Evolutionary conservation across 2,113 vertebrate genomes (phyloP), one percentile per base, ranked within the genome.

Genomic region (Scophthalmus maximus): DNA sequence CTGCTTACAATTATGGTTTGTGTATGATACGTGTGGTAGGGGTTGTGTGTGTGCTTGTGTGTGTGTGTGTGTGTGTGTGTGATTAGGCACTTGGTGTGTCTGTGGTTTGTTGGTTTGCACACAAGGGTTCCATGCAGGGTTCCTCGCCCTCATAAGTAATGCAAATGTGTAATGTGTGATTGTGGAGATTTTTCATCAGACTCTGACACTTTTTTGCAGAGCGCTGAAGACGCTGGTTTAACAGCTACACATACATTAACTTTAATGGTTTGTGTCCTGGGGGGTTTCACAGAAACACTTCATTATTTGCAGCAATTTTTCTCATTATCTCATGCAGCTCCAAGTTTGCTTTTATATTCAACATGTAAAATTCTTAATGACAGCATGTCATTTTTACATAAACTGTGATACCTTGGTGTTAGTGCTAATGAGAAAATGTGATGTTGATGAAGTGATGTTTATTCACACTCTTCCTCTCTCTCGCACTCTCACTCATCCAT

Each of bases 161-260:
- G 36, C 36, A 14, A 2, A 6, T n/a, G 42, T 49, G 46, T 4
- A 20, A 23, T 23, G 46, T 49, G 46, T 9, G 3, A 3, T 23
- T 3, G 20, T 8, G 3, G 20, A 44, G 15, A 8, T 20, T 17
- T 17, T 49, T 49, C 23, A 5, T 53, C 66, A 68, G 27, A 18
- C 20, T 38, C 22, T 74, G 72, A 76, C 58, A 68, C 30, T 27
- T 84, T 78, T 84, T 83, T 76, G 53, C 22, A 3, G 8, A 73
- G 3, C 56, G 29, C 68, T 58, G 51, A 73, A 67, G 58, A 23
- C 7, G n/a, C 40, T 23, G 22, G 17, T 82, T 69, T 64, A 73
- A 76, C 32, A 70, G 34, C 38, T 67, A 77, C 78, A 61, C 51
- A 32, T 51, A 76, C 61, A 40, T 72, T 73, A 49, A 68, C 47